Conservation (phyloP, 2,113 vertebrate genomes). For the Urocitellus parryii region DNA sequence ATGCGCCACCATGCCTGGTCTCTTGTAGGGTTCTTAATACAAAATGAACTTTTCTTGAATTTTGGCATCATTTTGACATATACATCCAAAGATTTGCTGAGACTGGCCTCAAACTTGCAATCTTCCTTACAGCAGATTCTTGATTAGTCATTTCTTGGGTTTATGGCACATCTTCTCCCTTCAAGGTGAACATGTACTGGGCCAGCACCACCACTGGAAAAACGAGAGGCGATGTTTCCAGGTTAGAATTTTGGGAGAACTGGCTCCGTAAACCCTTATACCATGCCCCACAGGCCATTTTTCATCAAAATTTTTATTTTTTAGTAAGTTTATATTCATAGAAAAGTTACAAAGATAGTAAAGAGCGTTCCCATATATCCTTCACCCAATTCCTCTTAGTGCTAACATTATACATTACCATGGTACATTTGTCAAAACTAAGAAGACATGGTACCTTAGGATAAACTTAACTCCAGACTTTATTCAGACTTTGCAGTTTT, state of each 20-base stretch:
- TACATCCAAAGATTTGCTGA: neutral
- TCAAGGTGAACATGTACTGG: conserved; percentile 96
- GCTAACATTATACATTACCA: neutral
- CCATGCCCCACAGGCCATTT: neutral
- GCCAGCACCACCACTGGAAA: conserved; percentile 91
- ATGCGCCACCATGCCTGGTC: too few species aligned
- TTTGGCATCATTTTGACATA: too few species aligned
- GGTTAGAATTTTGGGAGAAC: too few species aligned
- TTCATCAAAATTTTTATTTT: neutral
- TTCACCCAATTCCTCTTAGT: neutral
- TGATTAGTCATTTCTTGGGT: conserved; percentile 87
- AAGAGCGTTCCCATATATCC: neutral
- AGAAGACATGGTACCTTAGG: neutral
- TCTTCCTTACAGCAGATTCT: neutral
- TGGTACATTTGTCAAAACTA: neutral
- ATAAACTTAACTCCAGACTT: conserved; percentile 33
- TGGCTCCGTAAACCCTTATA: too few species aligned
- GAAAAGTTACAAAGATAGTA: neutral
- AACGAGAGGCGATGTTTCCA: too few species aligned
- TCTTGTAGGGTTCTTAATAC: too few species aligned
- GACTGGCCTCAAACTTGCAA: neutral
- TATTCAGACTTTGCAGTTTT: neutral
- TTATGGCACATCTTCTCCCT: conserved; percentile 96
- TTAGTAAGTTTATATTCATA: conserved; percentile 1
- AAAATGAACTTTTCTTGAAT: too few species aligned